Evolutionary conservation across 53 echinoderm and acorn worm species (phyloP).

Genomic region (Echinometra lucunter): DNA sequence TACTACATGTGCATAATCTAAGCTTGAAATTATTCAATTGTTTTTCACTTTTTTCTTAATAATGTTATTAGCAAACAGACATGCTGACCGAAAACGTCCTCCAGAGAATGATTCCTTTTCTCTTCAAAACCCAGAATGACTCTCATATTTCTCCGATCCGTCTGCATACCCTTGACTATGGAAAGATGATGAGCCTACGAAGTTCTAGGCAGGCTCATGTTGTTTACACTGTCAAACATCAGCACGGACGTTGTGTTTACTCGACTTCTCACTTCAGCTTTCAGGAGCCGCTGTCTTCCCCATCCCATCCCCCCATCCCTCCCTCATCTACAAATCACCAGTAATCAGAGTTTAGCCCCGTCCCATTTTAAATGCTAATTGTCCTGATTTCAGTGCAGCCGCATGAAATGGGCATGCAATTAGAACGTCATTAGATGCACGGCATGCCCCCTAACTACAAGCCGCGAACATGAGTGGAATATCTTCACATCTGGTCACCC

Average conservation of each 20-base stretch:
- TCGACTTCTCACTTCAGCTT: constrained; percentile 35
- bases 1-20: no score
- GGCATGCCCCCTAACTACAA: constrained; percentile 23
- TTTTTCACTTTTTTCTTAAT: background rate
- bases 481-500: background rate
- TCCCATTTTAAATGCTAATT: constrained; percentile 56
- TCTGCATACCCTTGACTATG: background rate
- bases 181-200: constrained; percentile 8
- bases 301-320: background rate
- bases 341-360: constrained; percentile 52
- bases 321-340: constrained; percentile 39
- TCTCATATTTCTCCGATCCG: background rate
- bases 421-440: constrained; percentile 55
- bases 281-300: constrained; percentile 27
- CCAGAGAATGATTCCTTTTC: background rate
- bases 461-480: background rate
- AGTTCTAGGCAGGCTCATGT: background rate
- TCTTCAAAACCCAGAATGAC: background rate
- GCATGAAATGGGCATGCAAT: constrained; percentile 53
- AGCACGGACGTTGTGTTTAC: constrained; percentile 13
- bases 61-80: background rate
- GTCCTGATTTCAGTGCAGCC: constrained; percentile 16
- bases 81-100: background rate
- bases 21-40: background rate
- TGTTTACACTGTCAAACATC: constrained; percentile 52